Evolutionary conservation across 2,888 invertebrate genomes (phyloP).

Genomic region (Dryococelus australis): DNA sequence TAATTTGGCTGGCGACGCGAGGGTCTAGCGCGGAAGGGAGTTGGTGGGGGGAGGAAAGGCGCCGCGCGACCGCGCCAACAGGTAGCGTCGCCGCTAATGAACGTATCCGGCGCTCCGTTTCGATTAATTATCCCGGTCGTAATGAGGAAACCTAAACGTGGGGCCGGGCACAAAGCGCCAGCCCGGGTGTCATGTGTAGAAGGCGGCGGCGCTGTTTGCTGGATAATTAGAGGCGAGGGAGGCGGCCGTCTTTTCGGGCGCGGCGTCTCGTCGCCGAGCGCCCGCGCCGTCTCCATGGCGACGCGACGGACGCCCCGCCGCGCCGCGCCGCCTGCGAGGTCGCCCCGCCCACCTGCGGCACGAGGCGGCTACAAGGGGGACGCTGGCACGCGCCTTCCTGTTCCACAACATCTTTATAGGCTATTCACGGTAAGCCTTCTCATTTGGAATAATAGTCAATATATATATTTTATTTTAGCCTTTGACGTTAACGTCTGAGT

Average conservation of each 20-base stretch:
- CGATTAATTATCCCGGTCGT: not conserved
- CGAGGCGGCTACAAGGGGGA: no score
- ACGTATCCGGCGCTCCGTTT: conserved; percentile 9
- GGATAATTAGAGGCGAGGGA: not conserved
- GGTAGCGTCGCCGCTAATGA: not conserved
- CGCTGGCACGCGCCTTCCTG: no score
- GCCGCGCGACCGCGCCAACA: not conserved
- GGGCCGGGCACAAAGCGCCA: not conserved
- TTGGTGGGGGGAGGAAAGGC: no score
- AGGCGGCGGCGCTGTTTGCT: not conserved
- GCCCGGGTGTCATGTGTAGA: not conserved
- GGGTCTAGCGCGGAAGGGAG: no score
- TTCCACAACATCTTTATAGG: no score
- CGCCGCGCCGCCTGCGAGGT: no score
- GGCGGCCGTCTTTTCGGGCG: not conserved
- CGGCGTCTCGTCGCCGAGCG: not conserved
- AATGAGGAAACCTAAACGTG: not conserved
- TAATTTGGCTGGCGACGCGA: no score
- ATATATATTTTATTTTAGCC: no score
- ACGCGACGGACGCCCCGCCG: not conserved
- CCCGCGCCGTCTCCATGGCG: not conserved
- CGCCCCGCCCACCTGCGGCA: no score
- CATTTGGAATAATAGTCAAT: no score
- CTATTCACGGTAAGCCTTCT: no score
- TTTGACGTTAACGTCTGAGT: no score